Base-by-base conservation (phyloP, 2,113 vertebrate species). In the Lepidothrix coronata region DNA sequence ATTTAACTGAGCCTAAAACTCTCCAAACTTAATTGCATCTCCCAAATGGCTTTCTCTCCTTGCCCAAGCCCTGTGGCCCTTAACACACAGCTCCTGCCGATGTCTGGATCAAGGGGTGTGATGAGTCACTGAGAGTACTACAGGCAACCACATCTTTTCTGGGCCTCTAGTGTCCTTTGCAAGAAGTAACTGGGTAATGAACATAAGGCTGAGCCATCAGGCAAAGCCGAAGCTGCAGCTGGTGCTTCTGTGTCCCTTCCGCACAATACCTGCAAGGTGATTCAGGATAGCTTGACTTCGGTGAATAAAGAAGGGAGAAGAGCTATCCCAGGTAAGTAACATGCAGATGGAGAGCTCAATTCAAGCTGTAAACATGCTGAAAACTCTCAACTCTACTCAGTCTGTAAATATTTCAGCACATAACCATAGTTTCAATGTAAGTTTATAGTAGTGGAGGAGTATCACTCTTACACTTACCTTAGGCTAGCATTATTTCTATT, bases 91-190 rank as follows among this genome's bases (percentile, higher is more conserved):
- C 3, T 19, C 66, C 48, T 37, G 41, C 6, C 11, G 37, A 5
- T 2, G 5, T 4, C 39, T 51, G 27, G 3, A 35, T 14, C 0
- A 0, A 76, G 24, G 20, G 14, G 6, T 8, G 23, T 4, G 20
- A 51, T 0, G 2, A 21, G 6, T n/a, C 43, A 71, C 30, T 0
- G 2, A 49, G 15, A 41, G 9, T 11, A 4, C 10, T 0, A 23
- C 31, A 23, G 0, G 11, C 23, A 59, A 12, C 9, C 27, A 70
- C 28, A 0, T 2, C 1, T 54, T 73, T 62, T 31, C 65, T 41
- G 37, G 49, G 7, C 39, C 44, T 24, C 0, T 0, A 1, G 22
- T 3, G 14, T 13, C 33, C n/a, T 22, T 66, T 74, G 11, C 21
- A 55, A 30, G 24, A 57, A 58, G n/a, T 8, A 31, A 48, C 8